Evolutionary conservation across 2,888 invertebrate genomes (phyloP), one percentile per base, ranked within the genome.

Genomic region (Rotaria magnacalcarata): DNA sequence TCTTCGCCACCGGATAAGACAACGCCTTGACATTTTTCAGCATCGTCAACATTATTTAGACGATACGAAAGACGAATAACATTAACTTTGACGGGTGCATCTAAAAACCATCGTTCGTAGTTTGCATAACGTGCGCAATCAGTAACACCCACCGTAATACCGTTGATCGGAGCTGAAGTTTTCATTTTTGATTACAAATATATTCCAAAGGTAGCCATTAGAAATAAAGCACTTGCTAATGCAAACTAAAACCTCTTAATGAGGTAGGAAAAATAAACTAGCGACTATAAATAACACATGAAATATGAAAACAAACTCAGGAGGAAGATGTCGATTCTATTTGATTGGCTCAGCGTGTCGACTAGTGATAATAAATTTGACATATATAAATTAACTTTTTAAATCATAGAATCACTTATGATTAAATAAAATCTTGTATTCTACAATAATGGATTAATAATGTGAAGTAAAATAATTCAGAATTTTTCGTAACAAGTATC

Each of bases 1-100:
- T 80, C 80, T 47, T 80, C 80, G 24, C 80, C 80, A 47, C 80
- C 80, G 19, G 80, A 80, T 80, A 80, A 80, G 47, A 43, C 24
- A 80, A 80, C 8, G 3, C 80, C 80, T n/a, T 80, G 24, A n/a
- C 80, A 80, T 80, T 47, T 5, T 8, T 80, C 80, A 47, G 47
- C n/a, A 80, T 80, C 80, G 47, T 80, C 80, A 43, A 47, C 0
- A 47, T 80, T 80, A 80, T 80, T 47, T 24, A 80, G n/a, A 47
- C 47, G 0, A 47, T 80, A 80, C 2, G 80, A 80, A 47, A 80
- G 47, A 80, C 80, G 47, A n/a, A 80, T 80, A 80, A 80, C 47
- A 80, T 80, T 47, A 43, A 80, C 80, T n/a, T 47, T 47, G 3
- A 4, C 10, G 8, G 80, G 80, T n/a, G 80, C 80, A 80, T 80